phyloP scores from a whole-genome alignment of 2,113 vertebrate species.

The Narcine bancroftii region DNA sequence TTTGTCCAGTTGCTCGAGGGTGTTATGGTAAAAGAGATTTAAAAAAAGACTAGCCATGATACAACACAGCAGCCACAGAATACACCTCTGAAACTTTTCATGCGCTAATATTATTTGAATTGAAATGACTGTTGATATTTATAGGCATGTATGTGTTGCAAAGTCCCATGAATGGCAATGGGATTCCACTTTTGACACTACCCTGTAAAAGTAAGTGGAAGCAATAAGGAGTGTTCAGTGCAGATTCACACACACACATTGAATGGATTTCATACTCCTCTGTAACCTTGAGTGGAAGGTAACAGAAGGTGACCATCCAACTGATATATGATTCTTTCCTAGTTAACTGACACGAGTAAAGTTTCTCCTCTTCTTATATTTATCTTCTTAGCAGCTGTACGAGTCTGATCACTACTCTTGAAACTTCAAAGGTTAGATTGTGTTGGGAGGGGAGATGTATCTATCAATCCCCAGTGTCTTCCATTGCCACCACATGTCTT shows the following conservation, averaged over 20 bases:
- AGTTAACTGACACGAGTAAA: background rate
- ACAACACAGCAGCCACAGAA: background rate
- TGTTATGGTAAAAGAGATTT: background rate
- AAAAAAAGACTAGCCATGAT: background rate
- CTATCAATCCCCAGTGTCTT: background rate
- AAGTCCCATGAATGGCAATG: background rate
- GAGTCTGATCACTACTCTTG: background rate
- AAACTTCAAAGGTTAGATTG: background rate
- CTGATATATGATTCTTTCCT: background rate
- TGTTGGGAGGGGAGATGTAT: background rate
- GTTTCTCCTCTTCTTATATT: background rate
- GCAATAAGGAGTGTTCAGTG: background rate
- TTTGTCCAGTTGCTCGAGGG: background rate
- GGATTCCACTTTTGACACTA: background rate
- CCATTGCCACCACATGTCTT: background rate
- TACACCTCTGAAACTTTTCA: background rate
- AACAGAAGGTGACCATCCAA: background rate
- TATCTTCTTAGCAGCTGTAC: background rate
- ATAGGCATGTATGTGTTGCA: background rate
- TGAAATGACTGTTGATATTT: background rate
- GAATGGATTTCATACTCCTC: background rate
- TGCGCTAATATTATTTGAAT: background rate
- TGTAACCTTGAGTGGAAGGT: background rate
- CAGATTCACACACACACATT: background rate
- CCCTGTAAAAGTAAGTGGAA: background rate